Evolutionary conservation across 1,140 invertebrate genomes (phyloP), one percentile per base, ranked within the genome.

Genomic region (Pararge aegeria): DNA sequence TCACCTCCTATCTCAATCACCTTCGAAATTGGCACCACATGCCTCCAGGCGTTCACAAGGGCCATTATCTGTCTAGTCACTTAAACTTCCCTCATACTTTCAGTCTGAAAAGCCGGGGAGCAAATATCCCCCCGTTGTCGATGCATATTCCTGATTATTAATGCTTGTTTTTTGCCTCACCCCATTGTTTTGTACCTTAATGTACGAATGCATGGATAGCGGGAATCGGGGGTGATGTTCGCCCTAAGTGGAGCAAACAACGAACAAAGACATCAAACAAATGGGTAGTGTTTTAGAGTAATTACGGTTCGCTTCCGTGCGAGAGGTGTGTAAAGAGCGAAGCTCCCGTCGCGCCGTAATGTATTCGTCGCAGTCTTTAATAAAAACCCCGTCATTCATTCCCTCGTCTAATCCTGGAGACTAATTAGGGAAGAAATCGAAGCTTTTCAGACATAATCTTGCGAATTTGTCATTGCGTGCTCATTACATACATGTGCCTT

Each of bases 211-310:
- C 75, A 80, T 85, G 78, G 68, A 68, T 70, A 75, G 73, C 79
- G 82, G 73, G 76, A 80, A 85, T 83, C 80, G 77, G 79, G 83
- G 84, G 84, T 80, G 80, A 83, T 85, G 78, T 76, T 79, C 79
- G 73, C 78, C 82, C 80, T 87, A 82, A 87, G 84, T 85, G 84
- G 78, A 83, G 78, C 80, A 86, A 89, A 87, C 86, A 87, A 82
- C 79, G 83, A 83, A 89, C 83, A 89, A 87, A 89, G 87, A 87
- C 87, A 87, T 89, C 87, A 88, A 89, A 89, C 84, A 87, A 89
- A 89, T 89, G 85, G 83, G 83, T 83, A 85, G 82, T 87, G 84
- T 89, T 89, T 89, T 89, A 86, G 87, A 87, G 83, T 87, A 88
- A 89, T 89, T 89, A 89, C 85, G 73, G 75, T 82, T 84, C 77